These are phyloP conservation scores for Formica aserva DNA, from an alignment of 2,888 invertebrate species.

Conservation along the genomic window DNA sequence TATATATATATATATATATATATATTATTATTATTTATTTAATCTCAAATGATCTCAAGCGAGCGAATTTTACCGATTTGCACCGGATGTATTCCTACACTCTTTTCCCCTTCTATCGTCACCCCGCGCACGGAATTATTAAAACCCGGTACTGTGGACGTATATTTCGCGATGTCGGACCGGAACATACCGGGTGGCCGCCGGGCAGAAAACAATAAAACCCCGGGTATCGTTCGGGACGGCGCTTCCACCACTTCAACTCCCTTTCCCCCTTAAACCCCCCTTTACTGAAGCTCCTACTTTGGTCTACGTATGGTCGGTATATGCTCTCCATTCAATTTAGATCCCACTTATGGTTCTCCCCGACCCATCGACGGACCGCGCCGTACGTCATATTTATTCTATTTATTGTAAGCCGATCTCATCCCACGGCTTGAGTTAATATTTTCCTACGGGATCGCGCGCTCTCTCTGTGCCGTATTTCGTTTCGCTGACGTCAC, in stretches of 20 bases:
- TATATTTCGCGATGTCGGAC: slow-evolving; percentile 54
- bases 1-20: too few relatives aligned
- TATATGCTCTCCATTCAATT: slow-evolving; percentile 80
- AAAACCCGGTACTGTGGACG: slow-evolving; percentile 75
- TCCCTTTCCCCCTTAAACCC: slow-evolving; percentile 20
- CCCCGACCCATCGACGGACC: slow-evolving; percentile 56
- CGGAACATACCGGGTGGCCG: slow-evolving; percentile 77
- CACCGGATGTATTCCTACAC: slow-evolving; percentile 63
- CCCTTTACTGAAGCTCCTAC: slow-evolving; percentile 58
- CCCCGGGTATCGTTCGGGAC: slow-evolving; percentile 76
- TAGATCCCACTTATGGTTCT: slow-evolving; percentile 77
- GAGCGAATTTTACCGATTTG: slow-evolving; percentile 74
- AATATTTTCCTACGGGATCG: slow-evolving; percentile 77
- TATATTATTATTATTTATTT: slow-evolving; percentile 68
- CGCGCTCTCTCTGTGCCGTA: slow-evolving; percentile 48
- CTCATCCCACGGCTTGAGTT: slow-evolving; percentile 71
- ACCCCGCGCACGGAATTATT: slow-evolving; percentile 79
- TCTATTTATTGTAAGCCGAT: slow-evolving; percentile 79
- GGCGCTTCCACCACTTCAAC: slow-evolving; percentile 79
- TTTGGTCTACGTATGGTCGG: slow-evolving; percentile 64
- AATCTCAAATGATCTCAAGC: slow-evolving; percentile 48
- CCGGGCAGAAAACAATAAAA: slow-evolving; percentile 82
- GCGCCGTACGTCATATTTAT: slow-evolving; percentile 76
- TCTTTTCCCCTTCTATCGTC: slow-evolving; percentile 67
- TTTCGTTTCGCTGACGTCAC: slow-evolving; percentile 67